Base-by-base conservation (phyloP, 2,113 vertebrate genomes). In the Acanthisitta chloris region DNA sequence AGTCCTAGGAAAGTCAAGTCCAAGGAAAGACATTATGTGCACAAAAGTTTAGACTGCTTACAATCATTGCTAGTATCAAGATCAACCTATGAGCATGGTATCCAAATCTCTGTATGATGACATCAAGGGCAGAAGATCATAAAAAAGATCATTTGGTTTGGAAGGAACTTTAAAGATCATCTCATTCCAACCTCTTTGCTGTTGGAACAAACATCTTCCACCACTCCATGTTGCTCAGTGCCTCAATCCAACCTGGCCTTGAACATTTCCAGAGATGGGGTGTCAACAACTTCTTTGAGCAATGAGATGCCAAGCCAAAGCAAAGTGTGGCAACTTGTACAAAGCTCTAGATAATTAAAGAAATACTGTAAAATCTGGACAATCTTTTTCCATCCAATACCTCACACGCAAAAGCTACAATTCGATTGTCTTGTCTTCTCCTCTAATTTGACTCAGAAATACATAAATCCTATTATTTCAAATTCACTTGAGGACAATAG, bases 11-110 rank as follows among this genome's bases (percentile, higher is more conserved):
- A n/a, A n/a, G n/a, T n/a, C n/a, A n/a, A n/a, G n/a, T n/a, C n/a
- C n/a, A n/a, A n/a, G 3, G 43, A 85, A 85, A 81, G 59, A 45
- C 10, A 31, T 1, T 1, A 15, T 0, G 1, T 6, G 18, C 46
- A 42, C 34, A 33, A 40, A 45, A 23, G 6, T 11, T 46, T 17
- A 40, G n/a, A 62, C 12, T 25, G n/a, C 31, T 54, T 74, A 31
- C 54, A 57, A 25, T 31, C 23, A 45, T 21, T 33, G 24, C 12
- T 79, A 29, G 40, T 71, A 52, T 31, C 19, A 58, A 73, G 62
- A 48, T 5, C 74, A 80, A 88, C 21, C 36, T 42, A 28, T 9
- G 43, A 66, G 29, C 11, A 16, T 1, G 2, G 24, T 8, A 7
- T 5, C 14, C 49, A 34, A 70, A 48, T 17, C 6, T 16, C 26